Evolutionary conservation across 1,140 invertebrate genomes (phyloP), one percentile per base, ranked within the genome.

Genomic region (Triops cancriformis): DNA sequence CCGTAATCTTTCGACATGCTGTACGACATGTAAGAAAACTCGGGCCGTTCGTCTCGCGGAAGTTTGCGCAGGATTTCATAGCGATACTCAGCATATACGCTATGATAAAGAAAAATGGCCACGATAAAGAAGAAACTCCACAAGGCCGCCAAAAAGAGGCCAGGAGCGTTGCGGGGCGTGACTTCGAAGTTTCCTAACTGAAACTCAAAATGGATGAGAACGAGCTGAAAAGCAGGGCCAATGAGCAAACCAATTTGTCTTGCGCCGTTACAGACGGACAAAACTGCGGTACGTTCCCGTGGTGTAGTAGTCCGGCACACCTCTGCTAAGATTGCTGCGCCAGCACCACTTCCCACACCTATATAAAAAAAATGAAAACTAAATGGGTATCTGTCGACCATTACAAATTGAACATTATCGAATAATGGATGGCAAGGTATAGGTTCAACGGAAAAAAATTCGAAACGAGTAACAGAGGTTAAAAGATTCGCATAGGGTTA

Each of bases 301-400:
- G 42, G 27, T 11, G 73, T 77, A 37, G 78, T 79, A 12, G 78
- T 79, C 3, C 78, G 78, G 51, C 78, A 79, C 14, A 79, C 45
- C 42, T 79, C 78, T 31, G 78, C 78, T 73, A 79, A 41, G 10
- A 79, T 37, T 28, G 78, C 75, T 23, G 78, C 78, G 31, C 78
- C 78, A 43, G 78, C 78, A 27, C 78, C 78, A 76, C 79, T 78
- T 26, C 79, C 77, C 43, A 78, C 28, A 3, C 77, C 79, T 79
- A 37, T n/a, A 37, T 18, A 79, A 75, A 72, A 43, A 79, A 2
- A 12, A 28, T 26, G 14, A 23, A 23, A 41, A n/a, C n/a, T n/a
- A n/a, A n/a, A n/a, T n/a, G n/a, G n/a, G n/a, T n/a, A n/a, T n/a
- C n/a, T n/a, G n/a, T n/a, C n/a, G n/a, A n/a, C n/a, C n/a, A n/a